These are phyloP conservation scores for Nothobranchius kuhntae DNA, from an alignment of 2,113 vertebrate species.

Conservation along the genomic window DNA sequence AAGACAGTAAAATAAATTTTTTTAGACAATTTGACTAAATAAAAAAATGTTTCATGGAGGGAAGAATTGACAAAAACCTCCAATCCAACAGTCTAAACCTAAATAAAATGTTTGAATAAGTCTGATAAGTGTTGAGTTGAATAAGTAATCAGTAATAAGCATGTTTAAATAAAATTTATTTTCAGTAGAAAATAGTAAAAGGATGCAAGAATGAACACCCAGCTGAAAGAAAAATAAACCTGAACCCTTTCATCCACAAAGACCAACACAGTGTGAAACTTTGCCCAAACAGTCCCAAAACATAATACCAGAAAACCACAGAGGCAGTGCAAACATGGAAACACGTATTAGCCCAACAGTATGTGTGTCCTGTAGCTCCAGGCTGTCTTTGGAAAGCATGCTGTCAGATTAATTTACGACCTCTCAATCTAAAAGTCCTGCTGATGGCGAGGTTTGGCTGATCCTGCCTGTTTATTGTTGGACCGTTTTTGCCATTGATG, in stretches of 20 bases:
- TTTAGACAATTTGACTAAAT: too few species aligned
- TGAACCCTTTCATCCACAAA: slow-evolving; percentile 43
- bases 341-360: slow-evolving; percentile 52
- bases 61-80: too few species aligned
- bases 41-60: too few species aligned
- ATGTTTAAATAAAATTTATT: too few species aligned
- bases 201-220: slow-evolving; percentile 12
- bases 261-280: slow-evolving; percentile 51
- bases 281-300: slow-evolving; percentile 52
- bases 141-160: too few species aligned
- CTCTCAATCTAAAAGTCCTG: slow-evolving; percentile 71
- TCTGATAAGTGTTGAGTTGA: too few species aligned
- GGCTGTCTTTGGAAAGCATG: slow-evolving; percentile 65
- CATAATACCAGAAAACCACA: slow-evolving; percentile 55
- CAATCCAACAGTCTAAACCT: too few species aligned
- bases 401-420: slow-evolving; percentile 73
- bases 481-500: slow-evolving; percentile 58
- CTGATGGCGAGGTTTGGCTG: slow-evolving; percentile 64
- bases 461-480: slow-evolving; percentile 61
- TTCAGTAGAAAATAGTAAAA: slow-evolving; percentile 3
- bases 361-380: slow-evolving; percentile 67
- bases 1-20: neutral
- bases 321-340: slow-evolving; percentile 48
- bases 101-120: too few species aligned
- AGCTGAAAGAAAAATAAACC: slow-evolving; percentile 34